Conservation (phyloP, 2,888 invertebrate species). For the Hecatera dysodea region DNA sequence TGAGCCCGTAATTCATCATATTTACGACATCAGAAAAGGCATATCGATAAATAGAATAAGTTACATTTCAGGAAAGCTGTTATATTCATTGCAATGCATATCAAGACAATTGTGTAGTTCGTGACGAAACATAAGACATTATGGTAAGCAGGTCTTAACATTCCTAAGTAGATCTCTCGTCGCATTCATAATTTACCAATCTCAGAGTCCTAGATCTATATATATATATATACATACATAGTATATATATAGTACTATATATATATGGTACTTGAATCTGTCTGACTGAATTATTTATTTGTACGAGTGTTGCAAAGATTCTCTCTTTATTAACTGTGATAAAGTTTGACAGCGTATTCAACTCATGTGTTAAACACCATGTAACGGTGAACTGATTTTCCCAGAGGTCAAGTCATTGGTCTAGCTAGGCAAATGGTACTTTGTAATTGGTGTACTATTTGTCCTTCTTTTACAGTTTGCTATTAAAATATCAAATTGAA, state of each 20-base stretch:
- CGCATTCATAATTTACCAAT: slow-evolving; percentile 32
- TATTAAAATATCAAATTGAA: background rate
- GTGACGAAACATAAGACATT: slow-evolving; percentile 33
- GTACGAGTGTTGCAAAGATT: background rate
- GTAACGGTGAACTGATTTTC: background rate
- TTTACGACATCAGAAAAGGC: no score
- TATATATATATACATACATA: no score
- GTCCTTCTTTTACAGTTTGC: background rate
- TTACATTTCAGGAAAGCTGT: background rate
- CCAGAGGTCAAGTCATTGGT: background rate
- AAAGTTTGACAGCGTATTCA: background rate
- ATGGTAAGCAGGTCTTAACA: slow-evolving; percentile 23
- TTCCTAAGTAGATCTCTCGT: slow-evolving; percentile 36
- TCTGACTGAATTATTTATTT: slow-evolving; percentile 20
- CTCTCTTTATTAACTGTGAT: background rate
- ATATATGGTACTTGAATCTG: background rate
- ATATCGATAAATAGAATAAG: background rate
- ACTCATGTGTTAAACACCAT: background rate
- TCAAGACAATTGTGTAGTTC: slow-evolving; percentile 23
- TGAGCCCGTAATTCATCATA: no score
- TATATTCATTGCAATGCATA: background rate
- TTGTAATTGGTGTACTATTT: background rate
- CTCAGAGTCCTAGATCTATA: slow-evolving; percentile 21
- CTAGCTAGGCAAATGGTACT: no score
- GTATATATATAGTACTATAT: no score